Base-by-base conservation (phyloP, 2,888 invertebrate genomes). In the Iphiclides podalirius region DNA sequence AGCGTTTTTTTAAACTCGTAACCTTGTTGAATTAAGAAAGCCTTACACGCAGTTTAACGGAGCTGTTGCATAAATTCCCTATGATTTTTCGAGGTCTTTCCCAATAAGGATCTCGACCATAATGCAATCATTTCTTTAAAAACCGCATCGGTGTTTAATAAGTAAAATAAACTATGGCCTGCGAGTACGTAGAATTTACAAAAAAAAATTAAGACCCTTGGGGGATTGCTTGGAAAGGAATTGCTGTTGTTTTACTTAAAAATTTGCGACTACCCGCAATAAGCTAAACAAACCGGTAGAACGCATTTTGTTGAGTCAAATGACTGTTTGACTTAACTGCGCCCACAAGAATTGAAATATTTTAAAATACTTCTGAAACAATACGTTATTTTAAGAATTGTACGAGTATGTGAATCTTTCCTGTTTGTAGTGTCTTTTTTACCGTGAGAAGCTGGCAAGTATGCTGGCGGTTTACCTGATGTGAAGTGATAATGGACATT, bases 251-350 rank as follows among this genome's bases (percentile, higher is more conserved):
- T 46, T 46, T 31, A 8, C 20, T 48, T 20, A 36, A 23, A 44
- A 48, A 48, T 48, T 48, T 42, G 42, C 48, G 15, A 38, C 31
- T 38, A 42, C 20, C 41, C 14, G 31, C 31, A 42, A 48, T 37
- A 17, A 14, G 28, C 17, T 31, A 33, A 20, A 36, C 17, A 36
- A 31, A 33, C 20, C 2, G 23, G 11, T 9, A 12, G 34, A 34
- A 37, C 16, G 13, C 12, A 15, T 6, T 38, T 17, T 45, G 8
- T 6, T 7, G 26, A 26, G 9, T 26, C 8, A 2, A 26, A 11
- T 31, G 11, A 31, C 4, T n/a, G 12, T 31, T 26, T 31, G 11
- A 31, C 2, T 11, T 31, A 31, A n/a, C 3, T 31, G n/a, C 31
- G 2, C n/a, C 4, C 3, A 26, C 9, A 26, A 26, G n/a, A n/a